Evolutionary conservation across 2,797 vertebrate species (phyloP).

Genomic region (Acanthis flammea): DNA sequence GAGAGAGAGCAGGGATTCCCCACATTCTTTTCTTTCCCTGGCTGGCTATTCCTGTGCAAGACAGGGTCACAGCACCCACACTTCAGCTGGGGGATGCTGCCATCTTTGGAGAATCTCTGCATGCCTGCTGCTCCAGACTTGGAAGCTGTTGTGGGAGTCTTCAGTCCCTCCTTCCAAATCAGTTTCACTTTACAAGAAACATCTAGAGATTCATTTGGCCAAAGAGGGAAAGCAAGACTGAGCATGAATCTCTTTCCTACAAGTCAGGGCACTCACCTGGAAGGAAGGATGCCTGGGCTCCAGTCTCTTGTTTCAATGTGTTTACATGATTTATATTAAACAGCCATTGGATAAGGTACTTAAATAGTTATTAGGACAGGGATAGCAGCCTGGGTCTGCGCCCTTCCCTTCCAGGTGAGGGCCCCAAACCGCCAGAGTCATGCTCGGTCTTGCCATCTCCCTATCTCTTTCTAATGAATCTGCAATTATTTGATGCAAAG

Average conservation of each 20-base stretch:
- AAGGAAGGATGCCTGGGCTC: background rate
- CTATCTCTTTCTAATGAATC: constrained; percentile 18
- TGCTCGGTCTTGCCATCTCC: background rate
- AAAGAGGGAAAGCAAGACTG: constrained; percentile 9
- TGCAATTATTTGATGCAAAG: background rate
- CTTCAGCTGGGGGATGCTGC: background rate
- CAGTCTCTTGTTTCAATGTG: background rate
- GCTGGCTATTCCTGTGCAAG: background rate
- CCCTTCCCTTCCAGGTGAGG: constrained; percentile 21
- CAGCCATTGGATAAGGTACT: constrained; percentile 14
- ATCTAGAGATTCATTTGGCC: background rate
- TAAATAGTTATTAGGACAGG: background rate
- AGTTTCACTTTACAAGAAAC: background rate
- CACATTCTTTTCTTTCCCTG: rapidly evolving
- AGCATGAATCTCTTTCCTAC: background rate
- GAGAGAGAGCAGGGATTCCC: background rate
- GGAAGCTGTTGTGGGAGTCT: background rate
- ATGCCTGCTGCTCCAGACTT: rapidly evolving
- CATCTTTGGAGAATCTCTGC: background rate
- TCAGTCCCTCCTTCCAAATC: background rate
- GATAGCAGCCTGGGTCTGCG: background rate
- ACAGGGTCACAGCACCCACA: background rate
- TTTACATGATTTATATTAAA: background rate
- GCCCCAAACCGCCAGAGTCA: constrained; percentile 13
- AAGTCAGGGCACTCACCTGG: constrained; percentile 2